Percentiles rank a stretch among this genome's conserved stretches.
Conservation (phyloP, 2,888 invertebrate genomes). For the Masnerella sp. region DNA sequence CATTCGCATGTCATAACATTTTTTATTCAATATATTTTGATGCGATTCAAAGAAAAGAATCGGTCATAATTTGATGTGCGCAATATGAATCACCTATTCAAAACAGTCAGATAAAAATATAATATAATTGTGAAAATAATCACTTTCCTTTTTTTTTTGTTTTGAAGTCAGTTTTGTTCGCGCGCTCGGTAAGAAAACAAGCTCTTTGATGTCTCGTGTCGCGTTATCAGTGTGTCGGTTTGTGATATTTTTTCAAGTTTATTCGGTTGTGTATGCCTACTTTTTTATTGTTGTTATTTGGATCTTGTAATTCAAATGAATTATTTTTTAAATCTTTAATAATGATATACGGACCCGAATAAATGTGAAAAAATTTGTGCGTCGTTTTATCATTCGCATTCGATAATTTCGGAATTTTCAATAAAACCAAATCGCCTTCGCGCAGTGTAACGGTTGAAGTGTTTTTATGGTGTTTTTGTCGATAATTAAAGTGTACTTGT, state of each 20-base stretch:
- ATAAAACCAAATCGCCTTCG: slow-evolving; percentile 1
- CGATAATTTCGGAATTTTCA: slow-evolving; percentile 15
- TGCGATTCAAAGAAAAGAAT: too few species aligned
- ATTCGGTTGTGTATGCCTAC: slow-evolving; percentile 14
- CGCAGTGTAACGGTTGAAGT: not conserved
- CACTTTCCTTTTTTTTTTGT: too few species aligned
- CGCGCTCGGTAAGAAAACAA: not conserved
- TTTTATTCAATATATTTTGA: too few species aligned
- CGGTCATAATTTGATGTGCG: too few species aligned
- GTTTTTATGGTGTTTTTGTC: not conserved
- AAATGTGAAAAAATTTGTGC: slow-evolving; percentile 32
- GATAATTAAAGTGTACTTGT: slow-evolving; percentile 3
- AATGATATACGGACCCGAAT: slow-evolving; percentile 11
- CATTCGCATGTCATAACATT: too few species aligned
- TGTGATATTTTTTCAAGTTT: slow-evolving; percentile 12
- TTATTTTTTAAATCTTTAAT: slow-evolving; percentile 7
- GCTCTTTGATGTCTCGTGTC: too few species aligned
- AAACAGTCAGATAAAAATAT: too few species aligned
- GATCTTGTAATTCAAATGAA: slow-evolving; percentile 7
- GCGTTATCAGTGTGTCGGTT: too few species aligned
- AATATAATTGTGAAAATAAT: too few species aligned
- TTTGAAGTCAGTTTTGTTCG: not conserved
- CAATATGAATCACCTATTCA: too few species aligned
- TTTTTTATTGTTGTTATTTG: not conserved
- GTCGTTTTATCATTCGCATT: slow-evolving; percentile 4